Evolutionary conservation across 1,140 invertebrate genomes (phyloP).

Genomic region (Forficula auricularia): DNA sequence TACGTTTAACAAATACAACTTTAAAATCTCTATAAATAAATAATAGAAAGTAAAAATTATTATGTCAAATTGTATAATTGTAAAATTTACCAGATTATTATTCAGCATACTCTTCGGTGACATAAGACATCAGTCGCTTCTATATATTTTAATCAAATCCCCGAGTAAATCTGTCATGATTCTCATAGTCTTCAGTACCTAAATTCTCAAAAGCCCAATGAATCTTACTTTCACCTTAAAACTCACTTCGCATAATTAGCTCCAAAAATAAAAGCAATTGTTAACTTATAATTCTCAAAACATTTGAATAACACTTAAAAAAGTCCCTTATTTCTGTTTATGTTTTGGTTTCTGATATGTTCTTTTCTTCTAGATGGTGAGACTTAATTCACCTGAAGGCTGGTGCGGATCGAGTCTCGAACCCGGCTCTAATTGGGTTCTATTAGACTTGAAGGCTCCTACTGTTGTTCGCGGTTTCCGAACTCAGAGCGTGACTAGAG

Average conservation of each 20-base stretch:
- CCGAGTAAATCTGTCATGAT: too few species aligned
- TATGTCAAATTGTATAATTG: too few species aligned
- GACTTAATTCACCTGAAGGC: conserved; percentile 60
- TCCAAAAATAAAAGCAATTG: background rate
- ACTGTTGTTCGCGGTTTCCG: conserved; percentile 76
- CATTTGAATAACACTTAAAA: background rate
- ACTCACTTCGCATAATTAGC: background rate
- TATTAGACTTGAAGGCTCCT: conserved; percentile 75
- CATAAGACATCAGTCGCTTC: too few species aligned
- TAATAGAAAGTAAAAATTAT: too few species aligned
- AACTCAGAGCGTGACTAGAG: conserved; percentile 65
- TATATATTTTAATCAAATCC: too few species aligned
- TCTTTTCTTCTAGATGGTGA: conserved; percentile 40
- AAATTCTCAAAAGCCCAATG: too few species aligned
- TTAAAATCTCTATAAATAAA: too few species aligned
- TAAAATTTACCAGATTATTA: too few species aligned
- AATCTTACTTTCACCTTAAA: too few species aligned
- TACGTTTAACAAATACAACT: too few species aligned
- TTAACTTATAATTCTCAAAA: background rate
- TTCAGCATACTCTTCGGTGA: too few species aligned
- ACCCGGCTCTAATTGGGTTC: conserved; percentile 71
- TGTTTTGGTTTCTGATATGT: conserved; percentile 11
- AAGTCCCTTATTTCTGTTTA: background rate
- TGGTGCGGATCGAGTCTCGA: conserved; percentile 79
- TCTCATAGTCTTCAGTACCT: too few species aligned